Percentiles rank a stretch among this genome's conserved stretches.
phyloP scores from a whole-genome alignment of 2,113 vertebrate species.

The Rhinolophus ferrumequinum region DNA sequence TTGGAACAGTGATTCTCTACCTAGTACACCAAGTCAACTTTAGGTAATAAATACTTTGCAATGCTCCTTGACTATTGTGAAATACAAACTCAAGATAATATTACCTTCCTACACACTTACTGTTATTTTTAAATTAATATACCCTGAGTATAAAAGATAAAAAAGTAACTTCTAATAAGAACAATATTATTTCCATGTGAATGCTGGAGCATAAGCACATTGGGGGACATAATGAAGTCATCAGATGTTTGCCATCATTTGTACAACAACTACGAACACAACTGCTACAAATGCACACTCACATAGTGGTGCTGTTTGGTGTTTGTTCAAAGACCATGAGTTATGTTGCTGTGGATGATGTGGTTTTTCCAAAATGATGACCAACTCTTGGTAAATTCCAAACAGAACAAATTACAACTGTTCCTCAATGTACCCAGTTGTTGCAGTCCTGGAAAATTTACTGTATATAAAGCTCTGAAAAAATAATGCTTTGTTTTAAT shows the following conservation, averaged over 20 bases:
- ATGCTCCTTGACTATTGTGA: neutral
- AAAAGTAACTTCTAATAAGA: slow-evolving; percentile 17
- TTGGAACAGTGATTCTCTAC: slow-evolving; percentile 1
- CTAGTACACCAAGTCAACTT: neutral
- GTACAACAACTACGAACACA: neutral
- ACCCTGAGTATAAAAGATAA: neutral
- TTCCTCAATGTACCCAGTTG: neutral
- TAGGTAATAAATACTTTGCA: neutral
- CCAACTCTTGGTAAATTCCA: neutral
- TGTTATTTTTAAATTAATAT: neutral
- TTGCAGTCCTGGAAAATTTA: neutral
- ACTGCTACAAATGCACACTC: neutral
- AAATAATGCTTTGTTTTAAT: neutral
- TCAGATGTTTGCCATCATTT: neutral
- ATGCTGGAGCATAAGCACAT: neutral
- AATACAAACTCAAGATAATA: neutral
- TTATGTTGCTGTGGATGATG: neutral
- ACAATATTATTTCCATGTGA: neutral
- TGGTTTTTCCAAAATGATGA: slow-evolving; percentile 27
- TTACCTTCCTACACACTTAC: neutral
- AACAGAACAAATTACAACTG: neutral
- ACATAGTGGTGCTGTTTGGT: neutral
- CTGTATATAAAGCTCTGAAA: neutral
- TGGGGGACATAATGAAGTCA: neutral
- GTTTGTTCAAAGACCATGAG: neutral